phyloP scores from a whole-genome alignment of 2,888 invertebrate species.

The Deroplatys truncata region DNA sequence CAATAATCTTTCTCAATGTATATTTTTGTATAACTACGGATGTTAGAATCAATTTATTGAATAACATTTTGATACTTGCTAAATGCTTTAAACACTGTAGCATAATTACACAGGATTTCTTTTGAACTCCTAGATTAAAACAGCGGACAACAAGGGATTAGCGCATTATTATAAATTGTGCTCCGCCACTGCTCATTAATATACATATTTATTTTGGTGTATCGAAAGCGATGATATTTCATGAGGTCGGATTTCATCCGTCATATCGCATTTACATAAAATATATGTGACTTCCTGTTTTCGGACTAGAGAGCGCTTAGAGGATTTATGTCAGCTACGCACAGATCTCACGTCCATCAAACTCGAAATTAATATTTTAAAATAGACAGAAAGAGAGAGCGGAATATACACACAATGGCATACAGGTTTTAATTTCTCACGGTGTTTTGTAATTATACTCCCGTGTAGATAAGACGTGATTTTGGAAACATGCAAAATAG shows the following conservation, averaged over 20 bases:
- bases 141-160: too few species aligned
- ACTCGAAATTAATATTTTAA: background rate
- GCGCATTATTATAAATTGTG: background rate
- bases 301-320: background rate
- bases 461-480: too few species aligned
- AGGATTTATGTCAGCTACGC: background rate
- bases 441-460: too few species aligned
- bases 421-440: too few species aligned
- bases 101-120: too few species aligned
- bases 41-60: too few species aligned
- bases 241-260: background rate
- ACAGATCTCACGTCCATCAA: background rate
- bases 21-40: too few species aligned
- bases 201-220: background rate
- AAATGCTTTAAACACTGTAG: too few species aligned
- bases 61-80: too few species aligned
- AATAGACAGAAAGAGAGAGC: background rate
- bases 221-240: background rate
- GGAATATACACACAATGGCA: background rate
- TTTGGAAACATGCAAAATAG: too few species aligned
- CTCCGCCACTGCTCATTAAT: background rate
- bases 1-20: too few species aligned
- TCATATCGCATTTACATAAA: background rate
- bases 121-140: too few species aligned
- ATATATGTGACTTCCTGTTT: background rate